These are phyloP conservation scores for Sander lucioperca DNA, from an alignment of 2,113 vertebrate genomes.

Conservation along the genomic window DNA sequence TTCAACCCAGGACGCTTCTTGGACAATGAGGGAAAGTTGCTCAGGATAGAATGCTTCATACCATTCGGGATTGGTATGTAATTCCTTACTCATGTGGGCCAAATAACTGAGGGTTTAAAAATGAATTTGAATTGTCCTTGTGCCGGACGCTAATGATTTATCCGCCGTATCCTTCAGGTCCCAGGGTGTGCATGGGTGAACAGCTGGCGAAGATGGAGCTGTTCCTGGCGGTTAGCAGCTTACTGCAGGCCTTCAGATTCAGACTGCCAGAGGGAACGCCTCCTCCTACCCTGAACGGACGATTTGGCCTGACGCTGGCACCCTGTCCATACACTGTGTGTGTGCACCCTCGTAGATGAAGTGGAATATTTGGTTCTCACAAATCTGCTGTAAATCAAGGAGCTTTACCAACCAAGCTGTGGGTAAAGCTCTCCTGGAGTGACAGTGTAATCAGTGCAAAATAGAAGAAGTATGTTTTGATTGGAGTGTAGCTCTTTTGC, in stretches of 20 bases:
- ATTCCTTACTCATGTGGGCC: neutral
- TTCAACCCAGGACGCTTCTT: slow-evolving; percentile 92
- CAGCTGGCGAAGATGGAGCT: slow-evolving; percentile 98
- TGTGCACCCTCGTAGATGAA: slow-evolving; percentile 60
- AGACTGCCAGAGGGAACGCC: slow-evolving; percentile 83
- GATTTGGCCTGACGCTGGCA: slow-evolving; percentile 93
- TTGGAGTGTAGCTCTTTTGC: neutral
- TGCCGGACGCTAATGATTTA: neutral
- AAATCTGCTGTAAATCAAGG: neutral
- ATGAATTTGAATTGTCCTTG: neutral
- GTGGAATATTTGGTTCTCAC: neutral
- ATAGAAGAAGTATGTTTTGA: neutral
- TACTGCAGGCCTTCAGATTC: slow-evolving; percentile 92
- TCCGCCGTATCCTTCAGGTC: slow-evolving; percentile 83
- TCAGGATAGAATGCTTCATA: slow-evolving; percentile 92
- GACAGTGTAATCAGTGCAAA: neutral
- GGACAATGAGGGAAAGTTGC: slow-evolving; percentile 88
- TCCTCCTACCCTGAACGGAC: slow-evolving; percentile 88
- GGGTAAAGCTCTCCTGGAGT: neutral
- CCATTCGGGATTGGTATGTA: slow-evolving; percentile 94
- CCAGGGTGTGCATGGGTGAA: slow-evolving; percentile 96
- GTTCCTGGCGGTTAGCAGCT: slow-evolving; percentile 90
- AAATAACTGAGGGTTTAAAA: neutral
- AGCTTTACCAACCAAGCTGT: neutral
- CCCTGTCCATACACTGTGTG: slow-evolving; percentile 88